Evolutionary conservation across 2,113 vertebrate species (phyloP).

Genomic region (Trinectes maculatus): DNA sequence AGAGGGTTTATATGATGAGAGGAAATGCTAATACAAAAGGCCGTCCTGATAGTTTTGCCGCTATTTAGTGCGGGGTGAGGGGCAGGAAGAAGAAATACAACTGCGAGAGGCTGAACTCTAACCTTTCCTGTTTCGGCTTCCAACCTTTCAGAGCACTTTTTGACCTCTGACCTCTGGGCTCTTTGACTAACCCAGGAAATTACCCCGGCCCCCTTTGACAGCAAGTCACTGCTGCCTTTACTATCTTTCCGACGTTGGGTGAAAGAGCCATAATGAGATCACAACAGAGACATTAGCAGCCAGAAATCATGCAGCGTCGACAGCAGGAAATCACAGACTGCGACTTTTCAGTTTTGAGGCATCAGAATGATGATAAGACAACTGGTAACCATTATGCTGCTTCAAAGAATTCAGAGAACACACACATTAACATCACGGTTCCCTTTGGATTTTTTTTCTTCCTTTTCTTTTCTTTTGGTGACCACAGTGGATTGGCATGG

Average conservation of each 20-base stretch:
- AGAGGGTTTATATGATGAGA: slow-evolving; percentile 13
- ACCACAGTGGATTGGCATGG: slow-evolving; percentile 63
- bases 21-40: background rate
- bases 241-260: slow-evolving; percentile 27
- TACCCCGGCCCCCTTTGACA: slow-evolving; percentile 35
- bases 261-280: slow-evolving; percentile 37
- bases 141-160: slow-evolving; percentile 52
- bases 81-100: slow-evolving; percentile 58
- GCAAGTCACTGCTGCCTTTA: slow-evolving; percentile 1
- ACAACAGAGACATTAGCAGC: slow-evolving; percentile 20
- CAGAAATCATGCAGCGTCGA: slow-evolving; percentile 28
- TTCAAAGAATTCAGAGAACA: slow-evolving; percentile 61
- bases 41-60: background rate
- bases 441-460: slow-evolving; percentile 32
- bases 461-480: slow-evolving; percentile 47
- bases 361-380: slow-evolving; percentile 43
- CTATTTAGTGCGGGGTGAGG: background rate
- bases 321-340: slow-evolving; percentile 35
- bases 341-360: slow-evolving; percentile 38
- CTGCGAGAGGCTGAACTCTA: slow-evolving; percentile 49
- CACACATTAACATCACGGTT: slow-evolving; percentile 51
- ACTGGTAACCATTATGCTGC: slow-evolving; percentile 68
- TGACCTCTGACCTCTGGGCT: slow-evolving; percentile 62
- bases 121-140: slow-evolving; percentile 55
- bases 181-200: slow-evolving; percentile 68